Base-by-base conservation (phyloP, 2,797 vertebrate genomes). In the Peromyscus attwateri region DNA sequence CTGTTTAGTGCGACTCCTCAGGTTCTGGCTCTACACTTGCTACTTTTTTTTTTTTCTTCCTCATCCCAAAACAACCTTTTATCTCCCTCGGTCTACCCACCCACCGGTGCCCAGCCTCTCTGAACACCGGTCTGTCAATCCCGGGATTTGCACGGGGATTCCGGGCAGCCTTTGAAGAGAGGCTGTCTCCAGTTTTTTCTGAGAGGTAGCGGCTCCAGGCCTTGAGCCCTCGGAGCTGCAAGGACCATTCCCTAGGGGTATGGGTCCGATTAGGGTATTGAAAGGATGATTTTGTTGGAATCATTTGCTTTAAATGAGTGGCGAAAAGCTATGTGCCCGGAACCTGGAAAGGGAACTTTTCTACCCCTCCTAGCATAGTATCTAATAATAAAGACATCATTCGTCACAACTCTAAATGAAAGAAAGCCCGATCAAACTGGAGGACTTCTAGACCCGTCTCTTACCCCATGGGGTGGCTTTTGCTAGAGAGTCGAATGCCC, bases 341-440 rank as follows among this genome's bases (percentile, higher is more conserved):
- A 95, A 92, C 93, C 82, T 49, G 57, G 90, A 68, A 89, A 95
- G n/a, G 43, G 34, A 89, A 46, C 95, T 83, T 97, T 90, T 49
- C 95, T 87, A 75, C 81, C 21, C 95, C 88, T 92, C 87, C 91
- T 71, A 77, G 70, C 68, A 31, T 57, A 31, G 64, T 71, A 17
- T 52, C 87, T 94, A 66, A 97, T 95, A 90, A 97, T 95, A 90
- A 97, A 96, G 95, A 94, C 77, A 91, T 95, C 90, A 92, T 96
- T 95, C 68, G 57, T 92, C 92, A 91, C 64, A 89, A 96, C 64
- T 57, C 76, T 62, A 92, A 95, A 97, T 92, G 91, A 95, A 92
- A 95, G 82, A 83, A 95, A 92, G 64, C 76, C 76, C 3, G 83
- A 55, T 60, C 87, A 80, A 92, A 93, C 87, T 80, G 60, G 64